Evolutionary conservation across 2,113 vertebrate species (phyloP), one percentile per base, ranked within the genome.

Genomic region (Psilopsiagon aurifrons): DNA sequence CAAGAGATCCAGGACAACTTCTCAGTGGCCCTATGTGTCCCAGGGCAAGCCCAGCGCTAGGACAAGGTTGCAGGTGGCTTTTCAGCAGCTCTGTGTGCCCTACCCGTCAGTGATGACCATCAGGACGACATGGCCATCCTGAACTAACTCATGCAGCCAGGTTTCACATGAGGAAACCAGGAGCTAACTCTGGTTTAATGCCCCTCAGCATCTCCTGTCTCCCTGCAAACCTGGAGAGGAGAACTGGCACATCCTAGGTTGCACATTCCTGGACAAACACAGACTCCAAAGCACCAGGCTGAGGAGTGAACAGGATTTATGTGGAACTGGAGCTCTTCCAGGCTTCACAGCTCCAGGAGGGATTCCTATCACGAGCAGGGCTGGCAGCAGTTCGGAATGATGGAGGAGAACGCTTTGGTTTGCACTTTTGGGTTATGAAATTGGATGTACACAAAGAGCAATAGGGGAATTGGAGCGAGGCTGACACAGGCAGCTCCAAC

Each of bases 291-390:
- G 88, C 52, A 84, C 44, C 62, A 91, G 83, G 43, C 79, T 92
- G 35, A 89, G 69, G 35, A 93, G 24, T 1, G n/a, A 88, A 77
- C 14, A 75, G 64, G 47, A 60, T 41, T 62, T 54, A 55, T 4
- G 17, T 28, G 71, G 69, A 94, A 64, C 88, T 96, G 96, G 95
- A 97, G 66, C 62, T 44, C 15, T 94, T 94, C 94, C 94, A 97
- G 88, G 69, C 69, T 89, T 86, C 54, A 8, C 80, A 82, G 86
- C 80, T 94, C 76, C 74, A 88, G 49, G 77, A 96, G 88, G 94
- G 90, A 92, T 93, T 93, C 95, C 94, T 41, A 60, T 79, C 94
- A 94, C 7, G n/a, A 95, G 90, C 92, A 52, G 73, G 62, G 80
- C 83, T 96, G 94, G 88, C 92, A 93, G 64, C 4, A 0, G 24